These are phyloP conservation scores for Nezara viridula DNA, from an alignment of 2,888 invertebrate species.

Conservation along the genomic window DNA sequence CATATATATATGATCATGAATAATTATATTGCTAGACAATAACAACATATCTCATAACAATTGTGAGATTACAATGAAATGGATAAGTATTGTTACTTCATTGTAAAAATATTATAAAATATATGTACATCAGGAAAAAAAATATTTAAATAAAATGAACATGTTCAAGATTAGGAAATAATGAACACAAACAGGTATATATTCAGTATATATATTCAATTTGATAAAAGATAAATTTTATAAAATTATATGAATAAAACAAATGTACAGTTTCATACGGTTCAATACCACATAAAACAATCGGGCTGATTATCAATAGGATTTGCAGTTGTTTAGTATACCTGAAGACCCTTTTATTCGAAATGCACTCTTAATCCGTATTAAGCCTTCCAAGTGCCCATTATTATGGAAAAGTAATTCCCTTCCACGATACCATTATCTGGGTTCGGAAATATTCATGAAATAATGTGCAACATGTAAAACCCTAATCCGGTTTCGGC, in stretches of 20 bases:
- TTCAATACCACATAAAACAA: background rate
- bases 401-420: slow-evolving; percentile 19
- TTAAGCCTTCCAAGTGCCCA: slow-evolving; percentile 18
- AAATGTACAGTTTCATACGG: background rate
- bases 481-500: background rate
- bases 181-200: too few species aligned
- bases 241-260: background rate
- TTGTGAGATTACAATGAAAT: too few species aligned
- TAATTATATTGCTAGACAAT: too few species aligned
- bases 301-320: background rate
- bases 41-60: too few species aligned
- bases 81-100: too few species aligned
- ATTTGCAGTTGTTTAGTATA: background rate
- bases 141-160: too few species aligned
- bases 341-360: background rate
- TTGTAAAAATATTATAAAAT: too few species aligned
- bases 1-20: too few species aligned
- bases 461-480: slow-evolving; percentile 33
- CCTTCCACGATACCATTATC: background rate
- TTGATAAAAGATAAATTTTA: background rate
- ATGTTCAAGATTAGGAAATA: too few species aligned
- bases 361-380: background rate
- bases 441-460: background rate
- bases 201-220: background rate
- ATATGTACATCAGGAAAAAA: too few species aligned